These are phyloP conservation scores for Agrilus mali DNA, from an alignment of 2,888 invertebrate genomes.

Conservation along the genomic window DNA sequence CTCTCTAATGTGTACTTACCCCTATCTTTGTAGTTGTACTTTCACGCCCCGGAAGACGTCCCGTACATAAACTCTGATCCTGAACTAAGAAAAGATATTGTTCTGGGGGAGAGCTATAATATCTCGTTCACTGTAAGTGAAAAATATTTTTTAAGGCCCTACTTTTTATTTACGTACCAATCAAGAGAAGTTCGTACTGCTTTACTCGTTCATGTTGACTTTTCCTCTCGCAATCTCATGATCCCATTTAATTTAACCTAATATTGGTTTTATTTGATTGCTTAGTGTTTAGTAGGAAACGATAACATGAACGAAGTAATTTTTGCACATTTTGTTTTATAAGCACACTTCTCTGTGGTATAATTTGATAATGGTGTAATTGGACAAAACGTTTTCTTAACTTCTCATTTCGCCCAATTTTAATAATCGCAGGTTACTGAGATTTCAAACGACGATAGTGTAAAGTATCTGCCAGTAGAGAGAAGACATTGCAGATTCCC, in stretches of 20 bases:
- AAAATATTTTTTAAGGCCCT: no score
- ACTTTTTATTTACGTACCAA: background rate
- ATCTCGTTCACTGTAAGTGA: constrained; percentile 27
- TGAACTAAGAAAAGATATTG: constrained; percentile 30
- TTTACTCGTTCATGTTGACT: no score
- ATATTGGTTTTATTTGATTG: no score
- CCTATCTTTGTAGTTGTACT: constrained; percentile 36
- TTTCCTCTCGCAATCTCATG: no score
- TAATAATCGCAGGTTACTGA: constrained; percentile 39
- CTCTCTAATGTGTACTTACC: background rate
- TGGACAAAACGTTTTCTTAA: no score
- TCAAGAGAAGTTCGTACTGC: no score
- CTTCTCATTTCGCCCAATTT: background rate
- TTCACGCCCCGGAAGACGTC: constrained; percentile 47
- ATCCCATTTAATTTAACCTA: no score
- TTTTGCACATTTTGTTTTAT: no score
- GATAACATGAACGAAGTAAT: no score
- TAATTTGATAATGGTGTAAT: no score
- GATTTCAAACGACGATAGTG: constrained; percentile 45
- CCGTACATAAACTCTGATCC: constrained; percentile 42
- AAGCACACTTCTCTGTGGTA: no score
- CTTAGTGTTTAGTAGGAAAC: no score
- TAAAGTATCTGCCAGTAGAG: constrained; percentile 34
- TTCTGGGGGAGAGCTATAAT: constrained; percentile 28
- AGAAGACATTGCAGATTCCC: constrained; percentile 45